Conservation (phyloP, 2,888 invertebrate species). For the Melipona bicolor region DNA sequence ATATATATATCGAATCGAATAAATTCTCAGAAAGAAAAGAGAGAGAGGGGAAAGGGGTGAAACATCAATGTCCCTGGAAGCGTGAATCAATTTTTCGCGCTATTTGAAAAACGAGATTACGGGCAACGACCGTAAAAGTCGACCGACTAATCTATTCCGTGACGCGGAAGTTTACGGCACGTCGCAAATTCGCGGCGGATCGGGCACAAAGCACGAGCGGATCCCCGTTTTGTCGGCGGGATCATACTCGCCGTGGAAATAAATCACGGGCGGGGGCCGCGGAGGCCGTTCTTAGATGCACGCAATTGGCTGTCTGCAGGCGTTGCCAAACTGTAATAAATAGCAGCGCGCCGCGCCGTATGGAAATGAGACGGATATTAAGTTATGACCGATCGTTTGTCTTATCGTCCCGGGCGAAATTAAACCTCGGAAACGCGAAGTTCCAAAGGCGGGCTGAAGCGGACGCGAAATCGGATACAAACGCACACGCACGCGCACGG, state of each 20-base stretch:
- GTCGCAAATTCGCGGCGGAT: constrained; percentile 36
- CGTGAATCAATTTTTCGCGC: neutral
- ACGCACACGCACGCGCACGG: neutral
- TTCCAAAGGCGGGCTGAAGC: constrained; percentile 25
- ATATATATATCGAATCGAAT: neutral
- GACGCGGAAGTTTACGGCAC: constrained; percentile 20
- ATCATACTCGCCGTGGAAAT: constrained; percentile 59
- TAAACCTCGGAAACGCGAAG: constrained; percentile 70
- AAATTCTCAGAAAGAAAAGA: neutral
- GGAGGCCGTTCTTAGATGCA: constrained; percentile 58
- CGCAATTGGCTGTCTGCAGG: constrained; percentile 75
- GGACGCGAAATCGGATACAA: constrained; percentile 49
- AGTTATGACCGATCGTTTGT: constrained; percentile 76
- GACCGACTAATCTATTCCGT: constrained; percentile 8
- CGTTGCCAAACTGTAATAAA: constrained; percentile 77
- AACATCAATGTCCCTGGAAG: neutral
- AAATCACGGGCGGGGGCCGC: constrained; percentile 43
- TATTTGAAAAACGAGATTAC: neutral
- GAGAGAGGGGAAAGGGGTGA: neutral
- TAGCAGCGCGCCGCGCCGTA: constrained; percentile 71
- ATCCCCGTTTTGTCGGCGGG: constrained; percentile 58
- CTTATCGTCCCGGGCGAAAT: constrained; percentile 70
- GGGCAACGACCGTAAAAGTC: neutral
- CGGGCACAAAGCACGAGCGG: constrained; percentile 35
- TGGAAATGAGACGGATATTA: constrained; percentile 80